Evolutionary conservation across 2,888 invertebrate genomes (phyloP), one percentile per base, ranked within the genome.

Genomic region (Chaetogeoica ovagalla): DNA sequence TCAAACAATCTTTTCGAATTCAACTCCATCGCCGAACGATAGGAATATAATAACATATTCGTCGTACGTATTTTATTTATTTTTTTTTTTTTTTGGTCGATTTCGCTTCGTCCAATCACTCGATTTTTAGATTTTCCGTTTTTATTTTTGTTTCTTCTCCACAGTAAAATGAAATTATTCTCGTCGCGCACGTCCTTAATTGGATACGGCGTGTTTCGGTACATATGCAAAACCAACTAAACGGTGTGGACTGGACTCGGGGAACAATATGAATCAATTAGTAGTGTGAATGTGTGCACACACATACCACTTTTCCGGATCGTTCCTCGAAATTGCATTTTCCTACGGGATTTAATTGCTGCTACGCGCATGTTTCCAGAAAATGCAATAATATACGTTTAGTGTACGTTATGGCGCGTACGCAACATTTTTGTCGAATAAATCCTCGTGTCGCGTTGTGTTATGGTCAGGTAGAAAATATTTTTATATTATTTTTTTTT

Each of bases 241-340:
- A 66, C 43, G 39, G 43, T n/a, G 30, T 48, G 66, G 66, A 68
- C 75, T 30, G 68, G 43, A 76, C 75, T 59, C 75, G 48, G 48
- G n/a, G n/a, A n/a, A n/a, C 7, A 76, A 75, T 63, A 73, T 52
- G 63, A n/a, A 73, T 65, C 21, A 75, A 75, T 65, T 75, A 75
- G 74, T 74, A 57, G 30, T 30, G 30, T 55, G 65, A 57, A 55
- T 57, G 65, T 66, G 74, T 66, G 52, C 39, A 63, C 21, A 21
- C n/a, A n/a, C n/a, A n/a, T n/a, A n/a, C 2, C 63, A 17, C 15
- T 52, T 66, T 43, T 43, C n/a, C 19, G 11, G 57, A 21, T 13
- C 13, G 23, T 13, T 48, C n/a, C 43, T n/a, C 48, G 8, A 68
- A 76, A 68, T 76, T 68, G 59, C 17, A 30, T 9, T 68, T 65